Percentiles rank a stretch among this genome's conserved stretches.
phyloP scores from a whole-genome alignment of 2,888 invertebrate genomes.

The Harpalus rufipes region DNA sequence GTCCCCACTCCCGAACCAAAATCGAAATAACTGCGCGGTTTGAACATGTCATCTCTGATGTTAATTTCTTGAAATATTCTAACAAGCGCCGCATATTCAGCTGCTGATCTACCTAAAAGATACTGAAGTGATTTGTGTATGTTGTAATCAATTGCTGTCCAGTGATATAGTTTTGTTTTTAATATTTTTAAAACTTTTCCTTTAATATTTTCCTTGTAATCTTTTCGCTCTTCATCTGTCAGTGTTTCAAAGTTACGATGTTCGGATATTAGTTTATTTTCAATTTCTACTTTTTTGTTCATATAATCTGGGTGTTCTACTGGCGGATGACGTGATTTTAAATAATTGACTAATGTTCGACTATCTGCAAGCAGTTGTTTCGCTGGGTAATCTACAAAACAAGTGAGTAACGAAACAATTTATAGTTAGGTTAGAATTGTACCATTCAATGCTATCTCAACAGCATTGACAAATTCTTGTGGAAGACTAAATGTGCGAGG shows the following conservation, averaged over 20 bases:
- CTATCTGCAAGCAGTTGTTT: slow-evolving; percentile 80
- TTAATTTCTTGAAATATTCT: slow-evolving; percentile 88
- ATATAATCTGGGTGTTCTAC: slow-evolving; percentile 80
- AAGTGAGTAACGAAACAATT: slow-evolving; percentile 23
- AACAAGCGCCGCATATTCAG: slow-evolving; percentile 86
- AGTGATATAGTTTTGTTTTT: slow-evolving; percentile 83
- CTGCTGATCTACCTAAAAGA: slow-evolving; percentile 84
- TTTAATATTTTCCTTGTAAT: slow-evolving; percentile 78
- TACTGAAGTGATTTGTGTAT: slow-evolving; percentile 84
- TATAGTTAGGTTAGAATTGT: slow-evolving; percentile 62
- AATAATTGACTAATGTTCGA: slow-evolving; percentile 80
- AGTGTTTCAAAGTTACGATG: slow-evolving; percentile 75
- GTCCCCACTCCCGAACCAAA: slow-evolving; percentile 95
- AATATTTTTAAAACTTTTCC: slow-evolving; percentile 80
- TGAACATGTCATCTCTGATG: slow-evolving; percentile 82
- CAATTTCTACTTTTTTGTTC: slow-evolving; percentile 77
- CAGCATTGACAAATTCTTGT: slow-evolving; percentile 80
- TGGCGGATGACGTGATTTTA: slow-evolving; percentile 83
- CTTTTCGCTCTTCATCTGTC: slow-evolving; percentile 75
- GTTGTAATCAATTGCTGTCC: slow-evolving; percentile 87
- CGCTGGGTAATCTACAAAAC: slow-evolving; percentile 80
- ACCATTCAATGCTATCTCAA: slow-evolving; percentile 79
- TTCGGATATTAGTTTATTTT: slow-evolving; percentile 71
- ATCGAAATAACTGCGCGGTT: slow-evolving; percentile 90
- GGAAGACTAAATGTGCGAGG: slow-evolving; percentile 81